Base-by-base conservation (phyloP, 2,113 vertebrate genomes). In the Cathartes aura region DNA sequence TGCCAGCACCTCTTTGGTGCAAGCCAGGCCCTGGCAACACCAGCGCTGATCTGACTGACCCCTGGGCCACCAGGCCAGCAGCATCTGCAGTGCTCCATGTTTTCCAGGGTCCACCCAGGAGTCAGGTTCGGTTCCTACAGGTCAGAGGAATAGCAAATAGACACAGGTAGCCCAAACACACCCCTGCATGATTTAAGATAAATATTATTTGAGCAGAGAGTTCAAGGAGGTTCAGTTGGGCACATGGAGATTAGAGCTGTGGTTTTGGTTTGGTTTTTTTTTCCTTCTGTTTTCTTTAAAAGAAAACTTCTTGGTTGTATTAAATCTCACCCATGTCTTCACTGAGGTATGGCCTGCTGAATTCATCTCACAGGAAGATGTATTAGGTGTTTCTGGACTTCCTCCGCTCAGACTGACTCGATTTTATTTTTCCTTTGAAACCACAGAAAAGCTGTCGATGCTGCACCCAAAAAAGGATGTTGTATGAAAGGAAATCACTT, bases 401-500 rank as follows among this genome's bases (percentile, higher is more conserved):
- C 67, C 74, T 79, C 42, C 7, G 1, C 66, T 93, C 90, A 80
- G 71, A 43, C 66, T 45, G 53, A 89, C 78, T 93, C 8, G 7
- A 50, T 91, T 97, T 95, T 91, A 94, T 92, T 96, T 78, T 94
- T 80, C 43, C 81, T 94, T 90, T 82, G 87, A 90, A 90, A 93
- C 81, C 82, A 81, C 81, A 95, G 94, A 92, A 80, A 95, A 94
- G 82, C 17, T 27, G 80, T 82, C 43, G 8, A 95, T 92, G 82
- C 93, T 97, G 93, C 78, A 93, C 96, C 88, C 88, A 92, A 78
- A 96, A 97, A 95, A 82, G 78, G 92, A 96, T 91, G 73, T 85
- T 96, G 68, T 90, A 96, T 94, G 90, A 94, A 97, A 96, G 86
- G 95, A 98, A 94, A 96, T 97, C 95, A 90, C 75, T 96, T 97